Evolutionary conservation across 2,888 invertebrate species (phyloP).

Genomic region (Agriotes lineatus): DNA sequence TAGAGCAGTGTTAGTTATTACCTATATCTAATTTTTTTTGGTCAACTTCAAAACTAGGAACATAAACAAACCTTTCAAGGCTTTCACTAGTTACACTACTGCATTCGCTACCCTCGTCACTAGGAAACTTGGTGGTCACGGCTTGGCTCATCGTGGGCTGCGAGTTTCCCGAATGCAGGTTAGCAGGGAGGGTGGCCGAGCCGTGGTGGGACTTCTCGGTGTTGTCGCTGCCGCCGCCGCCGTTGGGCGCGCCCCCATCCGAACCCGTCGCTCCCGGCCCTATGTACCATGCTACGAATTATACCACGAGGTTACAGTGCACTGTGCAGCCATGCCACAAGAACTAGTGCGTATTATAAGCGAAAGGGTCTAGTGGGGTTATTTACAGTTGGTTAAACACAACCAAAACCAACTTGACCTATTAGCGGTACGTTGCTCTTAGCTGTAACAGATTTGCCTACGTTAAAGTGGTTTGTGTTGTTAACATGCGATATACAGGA

Average conservation of each 20-base stretch:
- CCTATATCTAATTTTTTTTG: too few species aligned
- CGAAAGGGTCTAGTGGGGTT: slow-evolving; percentile 19
- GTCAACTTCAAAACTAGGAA: too few species aligned
- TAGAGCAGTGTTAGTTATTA: too few species aligned
- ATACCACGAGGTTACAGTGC: slow-evolving; percentile 61
- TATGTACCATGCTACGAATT: slow-evolving; percentile 67
- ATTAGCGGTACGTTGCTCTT: neutral
- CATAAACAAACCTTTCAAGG: slow-evolving; percentile 71
- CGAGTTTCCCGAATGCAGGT: slow-evolving; percentile 68
- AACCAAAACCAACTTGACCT: neutral
- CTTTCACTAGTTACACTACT: slow-evolving; percentile 91
- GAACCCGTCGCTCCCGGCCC: slow-evolving; percentile 64
- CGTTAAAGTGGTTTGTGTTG: neutral
- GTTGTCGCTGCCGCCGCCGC: slow-evolving; percentile 67
- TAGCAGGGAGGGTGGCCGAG: slow-evolving; percentile 76
- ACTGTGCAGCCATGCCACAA: slow-evolving; percentile 55
- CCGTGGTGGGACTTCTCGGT: slow-evolving; percentile 70
- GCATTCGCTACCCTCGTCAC: slow-evolving; percentile 86
- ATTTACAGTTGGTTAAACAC: slow-evolving; percentile 17
- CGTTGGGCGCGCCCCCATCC: slow-evolving; percentile 60
- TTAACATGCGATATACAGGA: too few species aligned
- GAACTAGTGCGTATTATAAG: slow-evolving; percentile 46
- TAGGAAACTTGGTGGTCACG: slow-evolving; percentile 76
- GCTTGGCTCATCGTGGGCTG: slow-evolving; percentile 65
- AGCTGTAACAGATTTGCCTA: slow-evolving; percentile 19